These are phyloP conservation scores for Ormyrus nitidulus DNA, from an alignment of 2,888 invertebrate genomes.

Conservation along the genomic window DNA sequence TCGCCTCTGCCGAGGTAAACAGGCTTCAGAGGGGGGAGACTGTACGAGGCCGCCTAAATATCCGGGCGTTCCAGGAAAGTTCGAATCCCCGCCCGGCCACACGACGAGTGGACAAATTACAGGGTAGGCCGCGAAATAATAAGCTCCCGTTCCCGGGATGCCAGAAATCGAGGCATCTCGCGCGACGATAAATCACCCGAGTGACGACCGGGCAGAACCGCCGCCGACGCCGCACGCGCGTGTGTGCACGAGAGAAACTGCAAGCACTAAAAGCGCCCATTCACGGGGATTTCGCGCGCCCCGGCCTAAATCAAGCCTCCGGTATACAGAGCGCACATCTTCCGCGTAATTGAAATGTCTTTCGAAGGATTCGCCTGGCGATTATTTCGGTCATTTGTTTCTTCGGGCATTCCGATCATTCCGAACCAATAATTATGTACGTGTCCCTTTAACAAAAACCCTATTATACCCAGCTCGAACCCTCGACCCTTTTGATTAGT, in stretches of 20 bases:
- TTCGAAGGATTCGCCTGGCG: neutral
- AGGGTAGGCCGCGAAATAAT: slow-evolving; percentile 72
- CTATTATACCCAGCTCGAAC: too few species aligned
- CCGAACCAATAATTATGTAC: too few species aligned
- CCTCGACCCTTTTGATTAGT: too few species aligned
- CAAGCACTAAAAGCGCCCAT: neutral
- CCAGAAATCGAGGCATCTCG: slow-evolving; percentile 70
- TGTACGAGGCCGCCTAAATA: slow-evolving; percentile 45
- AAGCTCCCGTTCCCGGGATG: slow-evolving; percentile 72
- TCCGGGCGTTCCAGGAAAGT: slow-evolving; percentile 69
- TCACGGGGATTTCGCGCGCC: slow-evolving; percentile 61
- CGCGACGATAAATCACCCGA: slow-evolving; percentile 71
- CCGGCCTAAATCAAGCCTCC: slow-evolving; percentile 16
- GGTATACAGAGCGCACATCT: neutral
- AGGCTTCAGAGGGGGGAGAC: neutral
- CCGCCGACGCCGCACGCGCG: neutral
- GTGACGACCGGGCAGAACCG: slow-evolving; percentile 30
- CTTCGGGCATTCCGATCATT: too few species aligned
- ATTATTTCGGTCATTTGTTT: too few species aligned
- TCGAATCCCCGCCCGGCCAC: slow-evolving; percentile 64
- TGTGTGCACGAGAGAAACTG: too few species aligned
- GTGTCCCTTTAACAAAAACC: too few species aligned
- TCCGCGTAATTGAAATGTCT: slow-evolving; percentile 49
- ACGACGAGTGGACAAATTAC: slow-evolving; percentile 73
- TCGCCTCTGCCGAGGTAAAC: slow-evolving; percentile 14